Percentiles rank a stretch among this genome's conserved stretches.
Evolutionary conservation across 2,888 invertebrate species (phyloP).

Genomic region (Dyspetes luteomarginatus): DNA sequence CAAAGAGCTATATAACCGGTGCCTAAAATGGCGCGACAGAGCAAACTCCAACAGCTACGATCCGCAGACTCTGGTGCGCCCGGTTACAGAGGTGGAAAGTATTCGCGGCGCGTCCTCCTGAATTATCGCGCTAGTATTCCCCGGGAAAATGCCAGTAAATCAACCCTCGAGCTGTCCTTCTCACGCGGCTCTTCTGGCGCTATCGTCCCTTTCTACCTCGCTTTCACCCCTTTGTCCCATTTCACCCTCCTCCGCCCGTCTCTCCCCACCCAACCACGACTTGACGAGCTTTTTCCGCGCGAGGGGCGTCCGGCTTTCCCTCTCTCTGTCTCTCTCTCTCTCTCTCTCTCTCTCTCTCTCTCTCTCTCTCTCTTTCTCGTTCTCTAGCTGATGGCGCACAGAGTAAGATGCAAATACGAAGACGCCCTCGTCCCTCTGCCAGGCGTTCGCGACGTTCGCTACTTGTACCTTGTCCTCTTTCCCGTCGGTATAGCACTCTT

Average conservation of each 20-base stretch:
- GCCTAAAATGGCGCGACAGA: conserved; percentile 15
- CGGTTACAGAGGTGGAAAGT: conserved; percentile 74
- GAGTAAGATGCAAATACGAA: conserved; percentile 71
- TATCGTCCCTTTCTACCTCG: conserved; percentile 61
- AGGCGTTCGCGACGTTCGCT: conserved; percentile 52
- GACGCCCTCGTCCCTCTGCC: conserved; percentile 60
- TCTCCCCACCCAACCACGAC: conserved; percentile 49
- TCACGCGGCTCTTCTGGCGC: conserved; percentile 64
- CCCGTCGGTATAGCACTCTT: conserved; percentile 32
- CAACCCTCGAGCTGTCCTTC: conserved; percentile 74
- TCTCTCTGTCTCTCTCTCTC: conserved; percentile 22
- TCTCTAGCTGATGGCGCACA: conserved; percentile 13
- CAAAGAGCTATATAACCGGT: conserved; percentile 35
- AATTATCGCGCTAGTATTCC: conserved; percentile 79
- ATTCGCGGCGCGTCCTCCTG: conserved; percentile 79
- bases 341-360: conserved; percentile 12
- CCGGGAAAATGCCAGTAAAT: conserved; percentile 79
- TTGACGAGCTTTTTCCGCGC: conserved; percentile 53
- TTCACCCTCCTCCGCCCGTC: conserved; percentile 30
- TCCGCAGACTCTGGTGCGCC: conserved; percentile 28
- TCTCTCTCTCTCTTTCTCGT: conserved; percentile 14
- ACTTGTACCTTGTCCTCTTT: conserved; percentile 43
- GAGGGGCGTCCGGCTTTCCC: conserved; percentile 15
- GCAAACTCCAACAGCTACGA: conserved; percentile 15
- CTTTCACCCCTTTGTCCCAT: conserved; percentile 38